These are phyloP conservation scores for Apodemia mormo DNA, from an alignment of 2,888 invertebrate species.

Conservation along the genomic window DNA sequence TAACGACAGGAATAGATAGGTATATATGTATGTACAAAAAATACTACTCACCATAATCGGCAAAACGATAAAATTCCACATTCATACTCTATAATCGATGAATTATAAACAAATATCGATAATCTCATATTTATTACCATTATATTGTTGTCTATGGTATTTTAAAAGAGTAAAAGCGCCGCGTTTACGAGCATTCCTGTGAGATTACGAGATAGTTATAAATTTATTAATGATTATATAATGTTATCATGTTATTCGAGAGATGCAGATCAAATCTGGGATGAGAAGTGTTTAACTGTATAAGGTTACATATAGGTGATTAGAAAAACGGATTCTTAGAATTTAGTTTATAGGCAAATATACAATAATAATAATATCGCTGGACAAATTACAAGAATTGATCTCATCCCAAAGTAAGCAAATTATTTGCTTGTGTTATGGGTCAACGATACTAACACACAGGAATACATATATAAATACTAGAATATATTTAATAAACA, in stretches of 20 bases:
- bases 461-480: too few species aligned
- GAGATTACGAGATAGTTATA: constrained; percentile 69
- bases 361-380: too few species aligned
- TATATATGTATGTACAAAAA: too few species aligned
- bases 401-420: too few species aligned
- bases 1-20: too few species aligned
- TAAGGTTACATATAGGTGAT: neutral
- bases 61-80: neutral
- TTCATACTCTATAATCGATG: constrained; percentile 10
- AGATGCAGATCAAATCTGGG: constrained; percentile 1
- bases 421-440: too few species aligned
- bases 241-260: constrained; percentile 64
- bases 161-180: constrained; percentile 42
- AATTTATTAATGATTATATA: constrained; percentile 71
- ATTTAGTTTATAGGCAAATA: neutral
- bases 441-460: too few species aligned
- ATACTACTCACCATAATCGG: too few species aligned
- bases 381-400: too few species aligned
- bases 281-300: neutral
- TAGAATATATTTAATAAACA: too few species aligned
- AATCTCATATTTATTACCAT: constrained; percentile 60
- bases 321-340: neutral
- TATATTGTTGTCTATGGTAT: constrained; percentile 56
- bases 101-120: constrained; percentile 48
- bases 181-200: constrained; percentile 37